These are phyloP conservation scores for Telenomus remus DNA, from an alignment of 1,140 invertebrate genomes.

Conservation along the genomic window DNA sequence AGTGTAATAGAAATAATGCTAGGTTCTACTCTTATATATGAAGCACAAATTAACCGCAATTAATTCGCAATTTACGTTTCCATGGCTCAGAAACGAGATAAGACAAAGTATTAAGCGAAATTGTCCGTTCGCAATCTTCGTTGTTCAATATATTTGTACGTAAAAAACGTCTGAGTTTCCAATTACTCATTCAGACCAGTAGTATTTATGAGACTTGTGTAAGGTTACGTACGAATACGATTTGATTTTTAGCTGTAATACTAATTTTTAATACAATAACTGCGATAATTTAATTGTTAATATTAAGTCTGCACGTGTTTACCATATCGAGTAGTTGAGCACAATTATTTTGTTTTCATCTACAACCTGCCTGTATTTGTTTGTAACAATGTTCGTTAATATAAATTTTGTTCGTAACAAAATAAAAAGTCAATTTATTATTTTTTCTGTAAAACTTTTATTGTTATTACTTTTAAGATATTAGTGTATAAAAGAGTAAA, in stretches of 20 bases:
- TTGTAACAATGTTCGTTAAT: slow-evolving; percentile 44
- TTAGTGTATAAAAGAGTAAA: no score
- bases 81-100: not conserved
- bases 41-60: slow-evolving; percentile 20
- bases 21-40: no score
- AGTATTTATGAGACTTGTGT: slow-evolving; percentile 46
- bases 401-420: slow-evolving; percentile 28
- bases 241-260: slow-evolving; percentile 19
- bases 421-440: no score
- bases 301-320: slow-evolving; percentile 44
- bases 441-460: no score
- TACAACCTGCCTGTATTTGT: slow-evolving; percentile 15
- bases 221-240: slow-evolving; percentile 25
- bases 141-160: slow-evolving; percentile 2
- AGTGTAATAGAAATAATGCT: not conserved
- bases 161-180: slow-evolving; percentile 17
- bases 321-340: slow-evolving; percentile 11
- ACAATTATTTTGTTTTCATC: slow-evolving; percentile 18
- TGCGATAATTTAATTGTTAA: slow-evolving; percentile 11
- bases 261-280: slow-evolving; percentile 33
- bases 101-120: slow-evolving; percentile 40
- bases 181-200: slow-evolving; percentile 37
- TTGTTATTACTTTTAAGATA: no score
- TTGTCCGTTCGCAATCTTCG: not conserved
- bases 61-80: no score